phyloP scores from a whole-genome alignment of 2,797 vertebrate genomes.

The Gouania willdenowi region DNA sequence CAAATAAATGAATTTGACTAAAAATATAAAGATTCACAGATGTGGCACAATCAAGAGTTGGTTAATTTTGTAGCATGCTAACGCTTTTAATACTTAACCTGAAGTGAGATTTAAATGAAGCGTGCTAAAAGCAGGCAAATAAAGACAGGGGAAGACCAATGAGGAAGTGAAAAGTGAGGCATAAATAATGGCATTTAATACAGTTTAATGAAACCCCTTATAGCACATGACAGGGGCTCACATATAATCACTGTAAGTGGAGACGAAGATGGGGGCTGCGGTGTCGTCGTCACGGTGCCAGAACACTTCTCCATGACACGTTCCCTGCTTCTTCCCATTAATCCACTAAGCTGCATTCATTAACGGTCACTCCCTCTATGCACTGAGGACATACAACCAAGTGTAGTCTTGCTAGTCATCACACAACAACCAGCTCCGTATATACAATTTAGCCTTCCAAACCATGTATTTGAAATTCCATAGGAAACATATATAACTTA shows the following conservation, averaged over 20 bases:
- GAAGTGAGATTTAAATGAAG: constrained; percentile 68
- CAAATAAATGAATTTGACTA: constrained; percentile 26
- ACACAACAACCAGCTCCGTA: constrained; percentile 57
- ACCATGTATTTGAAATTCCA: constrained; percentile 25
- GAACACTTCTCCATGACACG: constrained; percentile 70
- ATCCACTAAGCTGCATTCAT: constrained; percentile 73
- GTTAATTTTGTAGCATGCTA: constrained; percentile 68
- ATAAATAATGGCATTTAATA: constrained; percentile 80
- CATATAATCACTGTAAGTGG: constrained; percentile 78
- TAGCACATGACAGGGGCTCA: constrained; percentile 76
- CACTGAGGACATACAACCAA: constrained; percentile 30
- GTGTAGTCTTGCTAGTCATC: constrained; percentile 41
- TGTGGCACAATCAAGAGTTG: constrained; percentile 51
- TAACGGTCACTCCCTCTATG: constrained; percentile 63
- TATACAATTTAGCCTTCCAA: constrained; percentile 39
- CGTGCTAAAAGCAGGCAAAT: constrained; percentile 49
- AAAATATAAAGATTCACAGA: constrained; percentile 34
- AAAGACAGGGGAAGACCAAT: constrained; percentile 42
- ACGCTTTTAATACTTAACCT: constrained; percentile 61
- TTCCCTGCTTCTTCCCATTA: constrained; percentile 75
- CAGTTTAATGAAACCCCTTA: constrained; percentile 76
- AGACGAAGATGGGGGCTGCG: constrained; percentile 53
- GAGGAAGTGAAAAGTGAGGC: constrained; percentile 69
- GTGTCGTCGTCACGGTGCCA: constrained; percentile 54
- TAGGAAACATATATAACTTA: too few species aligned